Evolutionary conservation across 2,113 vertebrate species (phyloP).

Genomic region (Camelus bactrianus): DNA sequence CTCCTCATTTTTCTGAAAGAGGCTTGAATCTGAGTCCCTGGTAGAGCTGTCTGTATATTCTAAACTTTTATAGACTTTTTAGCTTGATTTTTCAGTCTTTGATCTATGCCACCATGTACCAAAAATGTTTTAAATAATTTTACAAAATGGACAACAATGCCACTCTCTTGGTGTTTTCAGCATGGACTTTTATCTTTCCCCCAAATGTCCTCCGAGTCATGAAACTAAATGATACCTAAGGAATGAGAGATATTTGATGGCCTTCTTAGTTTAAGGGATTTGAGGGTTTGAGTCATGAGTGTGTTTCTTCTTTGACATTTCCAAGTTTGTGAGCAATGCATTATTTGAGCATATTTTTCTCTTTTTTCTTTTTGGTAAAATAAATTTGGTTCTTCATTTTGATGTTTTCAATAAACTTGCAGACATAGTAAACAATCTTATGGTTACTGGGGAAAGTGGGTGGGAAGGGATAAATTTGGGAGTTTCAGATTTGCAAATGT

Average conservation of each 20-base stretch:
- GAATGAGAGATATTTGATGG: neutral
- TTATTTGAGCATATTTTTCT: neutral
- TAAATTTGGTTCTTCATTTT: neutral
- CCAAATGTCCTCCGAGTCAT: neutral
- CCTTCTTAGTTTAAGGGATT: neutral
- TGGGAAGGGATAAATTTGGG: no score
- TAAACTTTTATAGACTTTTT: slow-evolving; percentile 72
- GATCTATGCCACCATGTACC: slow-evolving; percentile 78
- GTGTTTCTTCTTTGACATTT: slow-evolving; percentile 40
- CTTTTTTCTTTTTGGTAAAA: neutral
- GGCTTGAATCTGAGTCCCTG: slow-evolving; percentile 64
- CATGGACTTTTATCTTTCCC: neutral
- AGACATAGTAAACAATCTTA: no score
- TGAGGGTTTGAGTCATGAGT: neutral
- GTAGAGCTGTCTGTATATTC: slow-evolving; percentile 63
- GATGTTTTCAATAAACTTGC: neutral
- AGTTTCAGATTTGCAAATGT: no score
- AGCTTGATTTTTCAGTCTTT: slow-evolving; percentile 71
- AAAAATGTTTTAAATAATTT: slow-evolving; percentile 68
- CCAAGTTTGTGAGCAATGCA: neutral
- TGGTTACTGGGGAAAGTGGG: no score
- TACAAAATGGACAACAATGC: slow-evolving; percentile 35
- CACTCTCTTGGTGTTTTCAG: neutral
- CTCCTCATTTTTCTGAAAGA: slow-evolving; percentile 62
- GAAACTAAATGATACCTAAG: neutral